Base-by-base conservation (phyloP, 2,797 vertebrate genomes). In the Sebastes wilsoni region DNA sequence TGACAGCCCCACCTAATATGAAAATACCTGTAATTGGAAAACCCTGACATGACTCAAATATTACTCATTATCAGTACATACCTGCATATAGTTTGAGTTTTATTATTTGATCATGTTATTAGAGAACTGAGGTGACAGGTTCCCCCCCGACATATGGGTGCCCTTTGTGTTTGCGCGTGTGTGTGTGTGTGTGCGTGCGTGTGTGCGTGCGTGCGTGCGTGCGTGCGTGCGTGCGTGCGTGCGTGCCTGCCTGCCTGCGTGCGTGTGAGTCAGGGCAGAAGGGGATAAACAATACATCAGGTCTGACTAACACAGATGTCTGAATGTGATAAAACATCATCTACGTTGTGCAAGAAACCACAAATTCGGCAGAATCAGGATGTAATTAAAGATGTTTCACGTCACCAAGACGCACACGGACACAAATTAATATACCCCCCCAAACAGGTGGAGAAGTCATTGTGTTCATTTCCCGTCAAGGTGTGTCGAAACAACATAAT, bases 241-340 rank as follows among this genome's bases (percentile, higher is more conserved):
- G 28, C 6, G 1, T 28, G 28, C 28, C 1, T 30, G 32, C 32
- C 1, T 36, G 32, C 32, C 0, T 34, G 34, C 1, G 70, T 56
- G 56, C 49, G 32, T 46, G 61, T 58, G 67, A 34, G 38, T 72
- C 11, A 28, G 49, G 23, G 34, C 36, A 65, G 42, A 67, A 6
- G 30, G 34, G 38, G 42, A 75, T 64, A 52, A 78, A 64, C 54
- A 72, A 12, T 28, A 34, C 58, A 56, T 65, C 6, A 77, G 23
- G 30, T 78, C 49, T 85, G 82, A 83, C 66, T 32, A 77, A 83
- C 18, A 69, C 71, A 64, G 59, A 83, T 73, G 42, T 70, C 46
- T 81, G 34, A 75, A 72, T 68, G 30, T 59, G 71, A 83, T 42
- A 27, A 73, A 77, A 72, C 49, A 49, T 55, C 3, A 6, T 70